Evolutionary conservation across 2,113 vertebrate species (phyloP), one percentile per base, ranked within the genome.

Genomic region (Beaufortia kweichowensis): DNA sequence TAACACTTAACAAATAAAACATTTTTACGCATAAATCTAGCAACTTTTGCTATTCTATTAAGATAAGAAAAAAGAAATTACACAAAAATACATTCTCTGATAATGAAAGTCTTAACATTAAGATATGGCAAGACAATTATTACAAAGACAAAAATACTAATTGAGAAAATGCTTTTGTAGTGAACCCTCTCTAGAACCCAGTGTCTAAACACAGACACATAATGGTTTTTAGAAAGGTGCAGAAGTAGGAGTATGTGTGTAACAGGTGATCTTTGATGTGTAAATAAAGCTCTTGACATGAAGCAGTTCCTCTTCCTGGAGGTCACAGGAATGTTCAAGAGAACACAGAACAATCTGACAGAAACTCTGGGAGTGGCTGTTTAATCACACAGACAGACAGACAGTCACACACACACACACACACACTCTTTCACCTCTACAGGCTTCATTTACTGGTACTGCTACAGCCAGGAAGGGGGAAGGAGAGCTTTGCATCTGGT

Each of bases 251-350:
- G 28, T 39, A 53, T 60, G 60, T 12, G 62, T n/a, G 1, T 61
- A 74, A 75, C 81, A 82, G 80, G 80, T 85, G 83, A 83, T 73
- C 72, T 84, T 84, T 87, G 86, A 85, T 79, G 84, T 82, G 79
- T 75, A 78, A 83, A 71, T 72, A 81, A 59, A 66, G 63, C 69
- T 48, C 65, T 39, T 87, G 84, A 85, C 81, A 76, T 81, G 83
- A 85, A 84, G 67, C 83, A 83, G 86, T 62, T 81, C 76, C 80
- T 73, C 76, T 71, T 80, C 69, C 76, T 66, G 73, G 31, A 69
- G 76, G 80, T 76, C 80, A 78, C 73, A 85, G 72, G 84, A 82
- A 81, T 83, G 81, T 65, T n/a, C 41, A 41, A 39, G 72, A 78
- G 81, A 81, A 81, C 73, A 57, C 70, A 72, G 62, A 69, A 60